Evolutionary conservation across 2,113 vertebrate genomes (phyloP), one percentile per base, ranked within the genome.

Genomic region (Petroica traversi): DNA sequence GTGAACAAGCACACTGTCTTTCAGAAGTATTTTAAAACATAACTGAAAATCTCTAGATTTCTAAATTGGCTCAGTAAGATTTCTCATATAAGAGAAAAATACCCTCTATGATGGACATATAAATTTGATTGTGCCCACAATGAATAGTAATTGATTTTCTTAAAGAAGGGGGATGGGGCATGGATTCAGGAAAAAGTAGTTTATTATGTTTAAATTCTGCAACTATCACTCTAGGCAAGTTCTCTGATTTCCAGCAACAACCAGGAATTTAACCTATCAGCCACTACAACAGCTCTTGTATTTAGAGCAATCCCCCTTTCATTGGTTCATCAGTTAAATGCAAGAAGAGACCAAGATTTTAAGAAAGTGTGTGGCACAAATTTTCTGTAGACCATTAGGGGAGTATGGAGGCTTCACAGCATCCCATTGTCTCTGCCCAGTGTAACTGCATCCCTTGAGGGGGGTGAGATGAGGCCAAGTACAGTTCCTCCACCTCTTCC

Each of bases 91-190:
- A 77, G 19, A 57, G 16, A 19, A 57, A 72, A 81, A 69, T 61
- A n/a, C 7, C 45, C 17, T 85, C 46, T 81, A 3, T 28, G 17
- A 84, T 36, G 26, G 41, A 64, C 34, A 55, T 71, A 55, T 41
- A 80, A 72, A 76, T 77, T 14, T 92, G 36, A 57, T 74, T 48
- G 22, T 64, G 22, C 3, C 8, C 61, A 64, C 20, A 82, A 31
- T 43, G 8, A 19, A 64, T 20, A 57, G 9, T 22, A 45, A 68
- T 14, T 85, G 2, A 15, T 41, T 61, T 73, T 57, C 34, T 52
- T 75, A 48, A 73, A 68, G 5, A 2, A 8, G 4, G 6, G 17
- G 13, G 6, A 2, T 3, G 3, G 18, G 3, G 8, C n/a, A n/a
- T n/a, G 5, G 4, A 2, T 8, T 54, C 23, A 75, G 31, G 28